These are phyloP conservation scores for Ceyx cyanopectus DNA, from an alignment of 2,113 vertebrate genomes.

Conservation along the genomic window DNA sequence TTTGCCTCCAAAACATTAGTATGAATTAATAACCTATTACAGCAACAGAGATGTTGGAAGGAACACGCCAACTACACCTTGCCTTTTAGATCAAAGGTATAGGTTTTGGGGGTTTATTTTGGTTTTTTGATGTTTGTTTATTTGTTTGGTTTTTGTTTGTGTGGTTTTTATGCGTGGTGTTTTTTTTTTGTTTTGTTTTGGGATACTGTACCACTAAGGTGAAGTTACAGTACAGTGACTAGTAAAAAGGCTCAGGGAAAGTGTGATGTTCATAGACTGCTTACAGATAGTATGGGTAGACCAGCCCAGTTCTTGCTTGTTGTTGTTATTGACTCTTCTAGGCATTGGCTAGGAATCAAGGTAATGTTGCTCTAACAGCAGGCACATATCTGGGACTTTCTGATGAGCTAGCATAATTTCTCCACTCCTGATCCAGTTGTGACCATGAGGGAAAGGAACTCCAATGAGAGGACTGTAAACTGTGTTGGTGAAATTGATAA, in stretches of 20 bases:
- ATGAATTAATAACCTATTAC: slow-evolving; percentile 28
- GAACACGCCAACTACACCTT: background rate
- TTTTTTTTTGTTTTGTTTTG: background rate
- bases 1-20: slow-evolving; percentile 21
- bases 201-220: background rate
- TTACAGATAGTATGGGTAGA: slow-evolving; percentile 24
- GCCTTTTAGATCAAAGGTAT: slow-evolving; percentile 41
- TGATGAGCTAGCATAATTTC: background rate
- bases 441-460: background rate
- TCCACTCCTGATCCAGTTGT: background rate
- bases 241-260: slow-evolving; percentile 30
- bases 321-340: background rate
- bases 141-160: too few species aligned
- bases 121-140: background rate
- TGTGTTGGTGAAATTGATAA: background rate
- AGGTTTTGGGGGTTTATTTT: background rate
- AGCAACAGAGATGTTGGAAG: background rate
- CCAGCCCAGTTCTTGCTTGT: background rate
- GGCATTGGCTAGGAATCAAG: background rate
- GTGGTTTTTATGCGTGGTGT: too few species aligned
- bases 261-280: slow-evolving; percentile 40
- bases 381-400: accelerated
- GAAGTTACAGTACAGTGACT: slow-evolving; percentile 31
- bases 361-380: background rate
- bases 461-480: background rate